Conservation (phyloP, 2,113 vertebrate species). For the Gymnobelideus leadbeateri region DNA sequence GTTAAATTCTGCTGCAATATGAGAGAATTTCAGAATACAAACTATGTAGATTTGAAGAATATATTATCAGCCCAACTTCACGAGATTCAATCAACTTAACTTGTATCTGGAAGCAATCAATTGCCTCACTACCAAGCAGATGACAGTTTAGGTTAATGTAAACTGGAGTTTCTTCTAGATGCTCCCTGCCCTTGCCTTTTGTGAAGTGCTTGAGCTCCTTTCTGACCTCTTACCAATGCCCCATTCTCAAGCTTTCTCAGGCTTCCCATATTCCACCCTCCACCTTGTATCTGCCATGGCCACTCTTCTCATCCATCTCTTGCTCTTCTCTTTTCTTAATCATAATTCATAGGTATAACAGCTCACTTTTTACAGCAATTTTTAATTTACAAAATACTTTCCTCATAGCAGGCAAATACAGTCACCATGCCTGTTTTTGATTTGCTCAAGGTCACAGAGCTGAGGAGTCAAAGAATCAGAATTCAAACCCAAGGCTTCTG, state of each 20-base stretch:
- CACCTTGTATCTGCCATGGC: background rate
- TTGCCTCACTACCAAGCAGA: background rate
- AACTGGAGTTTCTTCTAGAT: background rate
- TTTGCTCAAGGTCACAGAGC: background rate
- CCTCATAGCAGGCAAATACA: background rate
- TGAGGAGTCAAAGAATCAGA: background rate
- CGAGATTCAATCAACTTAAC: background rate
- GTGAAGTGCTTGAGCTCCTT: background rate
- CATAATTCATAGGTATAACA: background rate
- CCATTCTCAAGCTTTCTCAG: background rate
- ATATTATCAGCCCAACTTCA: background rate
- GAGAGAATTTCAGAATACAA: background rate
- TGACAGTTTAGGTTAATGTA: background rate
- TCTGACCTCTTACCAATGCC: background rate
- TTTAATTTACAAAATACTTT: background rate
- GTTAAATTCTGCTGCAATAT: background rate
- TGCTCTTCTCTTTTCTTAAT: background rate
- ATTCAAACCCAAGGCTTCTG: background rate
- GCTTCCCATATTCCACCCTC: background rate
- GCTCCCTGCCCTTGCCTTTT: background rate
- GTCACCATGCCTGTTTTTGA: background rate
- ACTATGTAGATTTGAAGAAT: background rate
- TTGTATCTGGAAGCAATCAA: background rate
- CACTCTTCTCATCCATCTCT: background rate
- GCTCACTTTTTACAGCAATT: background rate